phyloP scores from a whole-genome alignment of 2,797 vertebrate genomes.

The Furcifer pardalis region DNA sequence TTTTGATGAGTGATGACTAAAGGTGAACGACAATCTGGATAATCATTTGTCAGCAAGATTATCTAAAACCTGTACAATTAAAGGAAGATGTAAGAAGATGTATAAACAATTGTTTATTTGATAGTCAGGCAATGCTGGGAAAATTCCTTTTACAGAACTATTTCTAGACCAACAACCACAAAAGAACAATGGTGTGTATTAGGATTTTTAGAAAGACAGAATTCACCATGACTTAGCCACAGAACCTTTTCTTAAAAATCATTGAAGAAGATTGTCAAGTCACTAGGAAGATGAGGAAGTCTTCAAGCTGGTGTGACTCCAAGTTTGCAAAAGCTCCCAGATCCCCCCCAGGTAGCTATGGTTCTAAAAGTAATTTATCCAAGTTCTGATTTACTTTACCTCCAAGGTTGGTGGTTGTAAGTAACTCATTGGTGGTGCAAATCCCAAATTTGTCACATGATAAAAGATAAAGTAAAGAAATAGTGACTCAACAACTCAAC shows the following conservation, averaged over 20 bases:
- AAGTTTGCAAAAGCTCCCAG: too few relatives aligned
- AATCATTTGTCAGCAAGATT: slow-evolving; percentile 53
- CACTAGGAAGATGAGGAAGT: not conserved
- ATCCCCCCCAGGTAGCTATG: too few relatives aligned
- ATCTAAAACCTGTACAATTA: slow-evolving; percentile 16
- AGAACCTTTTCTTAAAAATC: not conserved
- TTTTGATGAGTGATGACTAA: slow-evolving; percentile 60
- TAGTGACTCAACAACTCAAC: too few relatives aligned
- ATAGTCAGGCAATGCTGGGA: slow-evolving; percentile 35
- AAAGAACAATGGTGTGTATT: not conserved
- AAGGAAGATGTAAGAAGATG: slow-evolving; percentile 42
- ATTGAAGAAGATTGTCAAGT: not conserved
- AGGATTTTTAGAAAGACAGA: not conserved
- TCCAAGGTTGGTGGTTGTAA: not conserved
- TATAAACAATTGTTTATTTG: slow-evolving; percentile 38
- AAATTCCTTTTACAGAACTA: not conserved
- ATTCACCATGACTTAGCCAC: not conserved
- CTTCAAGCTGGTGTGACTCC: not conserved
- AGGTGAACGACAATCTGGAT: slow-evolving; percentile 48
- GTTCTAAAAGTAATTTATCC: too few relatives aligned
- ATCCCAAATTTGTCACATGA: too few relatives aligned
- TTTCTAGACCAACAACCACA: not conserved
- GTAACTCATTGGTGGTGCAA: not conserved
- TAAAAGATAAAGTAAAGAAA: not conserved
- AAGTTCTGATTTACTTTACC: not conserved